These are phyloP conservation scores for Bufo bufo DNA, from an alignment of 2,113 vertebrate species.

Conservation along the genomic window DNA sequence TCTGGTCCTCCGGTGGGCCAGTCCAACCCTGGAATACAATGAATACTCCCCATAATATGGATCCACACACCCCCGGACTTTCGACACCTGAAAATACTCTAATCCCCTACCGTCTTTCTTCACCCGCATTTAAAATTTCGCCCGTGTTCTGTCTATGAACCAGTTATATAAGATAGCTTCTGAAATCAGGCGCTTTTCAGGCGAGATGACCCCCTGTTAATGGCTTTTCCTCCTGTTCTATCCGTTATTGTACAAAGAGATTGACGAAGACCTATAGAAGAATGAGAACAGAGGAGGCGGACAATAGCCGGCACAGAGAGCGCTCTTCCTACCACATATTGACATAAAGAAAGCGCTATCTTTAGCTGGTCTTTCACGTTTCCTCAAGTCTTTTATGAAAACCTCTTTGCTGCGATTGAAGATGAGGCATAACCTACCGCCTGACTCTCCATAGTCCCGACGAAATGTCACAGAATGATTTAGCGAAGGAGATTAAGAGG, in stretches of 20 bases:
- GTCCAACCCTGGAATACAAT: too few relatives aligned
- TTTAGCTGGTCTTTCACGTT: conserved; percentile 15
- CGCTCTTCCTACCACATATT: neutral
- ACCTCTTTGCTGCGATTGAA: conserved; percentile 7
- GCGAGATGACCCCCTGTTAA: neutral
- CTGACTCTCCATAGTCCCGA: conserved; percentile 25
- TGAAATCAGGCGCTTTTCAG: neutral
- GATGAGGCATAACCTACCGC: neutral
- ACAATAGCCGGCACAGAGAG: neutral
- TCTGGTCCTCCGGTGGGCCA: too few relatives aligned
- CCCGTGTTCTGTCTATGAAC: neutral
- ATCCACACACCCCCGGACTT: neutral
- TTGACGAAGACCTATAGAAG: neutral
- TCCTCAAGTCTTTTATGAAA: conserved; percentile 7
- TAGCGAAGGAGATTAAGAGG: conserved; percentile 39
- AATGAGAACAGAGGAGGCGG: neutral
- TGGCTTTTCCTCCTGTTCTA: neutral
- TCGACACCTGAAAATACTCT: neutral
- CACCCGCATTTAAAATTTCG: neutral
- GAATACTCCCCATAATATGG: too few relatives aligned
- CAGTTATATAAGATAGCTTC: neutral
- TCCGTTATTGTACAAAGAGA: neutral
- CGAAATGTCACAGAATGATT: conserved; percentile 41
- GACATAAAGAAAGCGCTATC: conserved; percentile 7
- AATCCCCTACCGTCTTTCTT: neutral